Conservation (phyloP, 2,113 vertebrate genomes). For the Colius striatus region DNA sequence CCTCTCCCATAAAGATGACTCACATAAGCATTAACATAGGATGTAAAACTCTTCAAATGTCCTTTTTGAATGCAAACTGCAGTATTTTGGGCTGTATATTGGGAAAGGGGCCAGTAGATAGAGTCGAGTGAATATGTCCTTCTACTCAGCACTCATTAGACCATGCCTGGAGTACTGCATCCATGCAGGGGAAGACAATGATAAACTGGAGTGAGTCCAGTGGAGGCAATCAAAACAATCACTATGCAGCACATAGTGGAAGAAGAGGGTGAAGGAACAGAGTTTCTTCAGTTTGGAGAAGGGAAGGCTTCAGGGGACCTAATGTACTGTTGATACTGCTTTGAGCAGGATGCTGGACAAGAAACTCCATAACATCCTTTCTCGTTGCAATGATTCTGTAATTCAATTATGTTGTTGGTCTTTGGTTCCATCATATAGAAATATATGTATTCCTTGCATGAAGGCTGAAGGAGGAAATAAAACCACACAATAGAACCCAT, state of each 20-base stretch:
- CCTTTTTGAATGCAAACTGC: neutral
- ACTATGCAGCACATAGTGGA: neutral
- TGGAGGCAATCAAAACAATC: neutral
- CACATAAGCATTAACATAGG: neutral
- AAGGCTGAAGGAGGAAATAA: neutral
- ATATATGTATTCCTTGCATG: neutral
- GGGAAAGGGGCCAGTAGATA: neutral
- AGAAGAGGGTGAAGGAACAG: neutral
- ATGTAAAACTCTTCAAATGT: neutral
- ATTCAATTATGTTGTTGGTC: neutral
- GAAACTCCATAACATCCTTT: neutral
- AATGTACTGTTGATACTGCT: neutral
- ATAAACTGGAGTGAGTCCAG: neutral
- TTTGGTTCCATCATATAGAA: neutral
- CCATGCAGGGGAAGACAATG: accelerated
- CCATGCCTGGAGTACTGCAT: neutral
- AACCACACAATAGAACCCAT: neutral
- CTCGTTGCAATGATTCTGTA: neutral
- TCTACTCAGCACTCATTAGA: neutral
- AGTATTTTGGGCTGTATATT: neutral
- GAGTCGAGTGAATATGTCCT: neutral
- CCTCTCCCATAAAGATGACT: neutral
- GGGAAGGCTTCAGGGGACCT: neutral
- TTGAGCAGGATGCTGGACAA: neutral
- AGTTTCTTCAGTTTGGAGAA: neutral